Percentiles rank a stretch among this genome's conserved stretches.
Conservation (phyloP, 2,113 vertebrate genomes). For the Etheostoma spectabile region DNA sequence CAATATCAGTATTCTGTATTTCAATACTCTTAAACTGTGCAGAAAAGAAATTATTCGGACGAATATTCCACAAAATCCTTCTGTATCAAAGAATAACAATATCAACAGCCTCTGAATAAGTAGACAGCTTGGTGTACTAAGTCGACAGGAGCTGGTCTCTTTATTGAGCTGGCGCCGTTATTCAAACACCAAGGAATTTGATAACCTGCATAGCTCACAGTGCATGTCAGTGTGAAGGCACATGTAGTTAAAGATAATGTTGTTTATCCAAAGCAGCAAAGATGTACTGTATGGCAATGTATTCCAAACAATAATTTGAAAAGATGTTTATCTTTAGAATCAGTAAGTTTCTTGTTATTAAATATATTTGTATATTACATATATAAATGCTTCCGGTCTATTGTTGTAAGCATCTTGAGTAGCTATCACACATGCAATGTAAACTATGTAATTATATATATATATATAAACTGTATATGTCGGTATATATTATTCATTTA, state of each 20-base stretch:
- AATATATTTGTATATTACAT: no score
- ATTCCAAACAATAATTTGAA: not conserved
- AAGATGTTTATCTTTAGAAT: not conserved
- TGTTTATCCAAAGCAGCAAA: not conserved
- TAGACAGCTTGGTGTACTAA: not conserved
- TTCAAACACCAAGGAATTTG: not conserved
- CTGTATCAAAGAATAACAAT: not conserved
- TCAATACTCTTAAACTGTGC: not conserved
- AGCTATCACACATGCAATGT: not conserved
- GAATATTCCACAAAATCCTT: not conserved
- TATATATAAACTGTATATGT: not conserved
- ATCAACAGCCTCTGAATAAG: not conserved
- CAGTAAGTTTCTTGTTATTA: not conserved
- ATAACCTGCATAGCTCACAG: not conserved
- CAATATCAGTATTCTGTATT: not conserved
- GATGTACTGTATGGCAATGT: not conserved
- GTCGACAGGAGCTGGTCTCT: not conserved
- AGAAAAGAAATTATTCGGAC: not conserved
- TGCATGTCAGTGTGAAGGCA: not conserved
- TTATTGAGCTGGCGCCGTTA: not conserved
- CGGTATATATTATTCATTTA: not conserved
- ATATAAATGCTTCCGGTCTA: slow-evolving; percentile 2
- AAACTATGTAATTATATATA: not conserved
- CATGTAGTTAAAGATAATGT: not conserved
- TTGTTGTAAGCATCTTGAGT: not conserved